These are phyloP conservation scores for Cabera pusaria DNA, from an alignment of 2,888 invertebrate genomes.

Conservation along the genomic window DNA sequence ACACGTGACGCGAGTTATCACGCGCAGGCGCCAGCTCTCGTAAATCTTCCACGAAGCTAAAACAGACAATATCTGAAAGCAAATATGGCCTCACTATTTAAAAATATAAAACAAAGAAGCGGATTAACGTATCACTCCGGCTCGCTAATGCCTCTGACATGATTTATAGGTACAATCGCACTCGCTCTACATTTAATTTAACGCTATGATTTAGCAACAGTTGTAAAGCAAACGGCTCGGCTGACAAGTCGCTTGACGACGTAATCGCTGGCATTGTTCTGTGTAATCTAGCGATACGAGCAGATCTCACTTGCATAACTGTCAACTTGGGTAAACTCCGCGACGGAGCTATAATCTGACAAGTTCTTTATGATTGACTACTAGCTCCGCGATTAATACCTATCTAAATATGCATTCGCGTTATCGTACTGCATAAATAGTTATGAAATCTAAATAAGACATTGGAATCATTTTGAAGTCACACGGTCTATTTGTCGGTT, in stretches of 20 bases:
- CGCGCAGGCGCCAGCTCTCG: slow-evolving; percentile 72
- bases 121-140: slow-evolving; percentile 78
- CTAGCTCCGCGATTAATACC: slow-evolving; percentile 62
- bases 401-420: slow-evolving; percentile 57
- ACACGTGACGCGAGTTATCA: slow-evolving; percentile 77
- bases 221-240: slow-evolving; percentile 46
- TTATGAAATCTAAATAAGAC: slow-evolving; percentile 60
- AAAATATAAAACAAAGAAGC: slow-evolving; percentile 80
- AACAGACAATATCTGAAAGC: slow-evolving; percentile 77
- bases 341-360: slow-evolving; percentile 70
- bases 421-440: slow-evolving; percentile 59
- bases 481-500: slow-evolving; percentile 47
- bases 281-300: slow-evolving; percentile 74
- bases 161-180: slow-evolving; percentile 72
- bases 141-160: slow-evolving; percentile 72
- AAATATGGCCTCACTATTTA: slow-evolving; percentile 82
- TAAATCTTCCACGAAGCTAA: slow-evolving; percentile 75
- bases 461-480: slow-evolving; percentile 55
- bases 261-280: slow-evolving; percentile 78
- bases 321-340: slow-evolving; percentile 68
- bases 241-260: slow-evolving; percentile 74
- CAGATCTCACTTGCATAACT: slow-evolving; percentile 78
- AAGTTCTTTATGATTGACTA: slow-evolving; percentile 71
- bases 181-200: slow-evolving; percentile 66
- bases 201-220: slow-evolving; percentile 76